Evolutionary conservation across 1,140 invertebrate species (phyloP), one percentile per base, ranked within the genome.

Genomic region (Papilio aristodemus): DNA sequence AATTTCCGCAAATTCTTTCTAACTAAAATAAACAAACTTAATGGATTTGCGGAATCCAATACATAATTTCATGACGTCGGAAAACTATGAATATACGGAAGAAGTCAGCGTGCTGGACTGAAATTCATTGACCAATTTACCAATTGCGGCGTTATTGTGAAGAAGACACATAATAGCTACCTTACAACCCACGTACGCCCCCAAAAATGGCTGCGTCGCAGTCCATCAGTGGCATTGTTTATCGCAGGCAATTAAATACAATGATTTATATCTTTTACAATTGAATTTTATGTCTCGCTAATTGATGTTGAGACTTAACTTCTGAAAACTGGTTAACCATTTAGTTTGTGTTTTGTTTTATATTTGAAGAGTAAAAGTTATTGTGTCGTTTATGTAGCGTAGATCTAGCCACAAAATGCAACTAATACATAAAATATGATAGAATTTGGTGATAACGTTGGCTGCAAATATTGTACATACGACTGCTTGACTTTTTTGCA

Each of bases 81-180:
- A n/a, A n/a, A n/a, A 19, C 8, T 46, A 17, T n/a, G 19, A 19
- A 6, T 19, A 19, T 46, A 46, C 43, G 6, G 14, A 7, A 43
- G 41, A 0, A 17, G 17, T 46, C 14, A 46, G 8, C 13, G 11
- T 13, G 38, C 11, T 13, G 38, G 41, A 69, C n/a, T 75, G 54
- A 60, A 70, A 68, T 70, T 22, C 68, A 73, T 73, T 68, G 68
- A 22, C 36, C 74, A 76, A 73, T 76, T 73, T 67, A 71, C 71
- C 72, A 76, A 73, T 76, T 76, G 71, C 27, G 37, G 63, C n/a
- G 41, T 36, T 36, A 36, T 17, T 37, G 58, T 60, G 46, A 22
- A 22, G 46, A 54, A 54, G 46, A 10, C 41, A 43, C 41, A 43
- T 43, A 54, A 54, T 54, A 22, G 46, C 11, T 50, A 6, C 10